phyloP scores from a whole-genome alignment of 2,888 invertebrate species.

The Unio pictorum region DNA sequence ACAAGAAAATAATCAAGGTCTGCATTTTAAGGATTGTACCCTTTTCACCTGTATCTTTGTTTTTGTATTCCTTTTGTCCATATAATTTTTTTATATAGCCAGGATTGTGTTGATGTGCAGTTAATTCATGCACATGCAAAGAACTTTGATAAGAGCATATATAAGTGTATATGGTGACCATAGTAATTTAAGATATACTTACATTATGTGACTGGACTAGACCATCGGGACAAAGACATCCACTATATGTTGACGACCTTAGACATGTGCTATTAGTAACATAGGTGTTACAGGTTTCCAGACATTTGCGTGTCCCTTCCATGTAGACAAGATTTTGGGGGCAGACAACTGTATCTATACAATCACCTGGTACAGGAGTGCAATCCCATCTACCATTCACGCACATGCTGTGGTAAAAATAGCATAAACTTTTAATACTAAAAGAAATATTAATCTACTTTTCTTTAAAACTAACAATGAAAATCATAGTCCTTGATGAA shows the following conservation, averaged over 20 bases:
- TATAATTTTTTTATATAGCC: too few relatives aligned
- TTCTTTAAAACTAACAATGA: neutral
- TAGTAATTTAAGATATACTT: conserved; percentile 3
- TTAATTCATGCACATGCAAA: too few relatives aligned
- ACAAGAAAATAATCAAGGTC: too few relatives aligned
- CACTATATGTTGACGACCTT: conserved; percentile 6
- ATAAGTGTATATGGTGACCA: too few relatives aligned
- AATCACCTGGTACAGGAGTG: conserved; percentile 9
- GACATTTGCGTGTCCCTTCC: conserved; percentile 5
- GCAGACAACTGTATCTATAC: conserved; percentile 21
- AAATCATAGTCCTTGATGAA: too few relatives aligned
- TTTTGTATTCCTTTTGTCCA: too few relatives aligned
- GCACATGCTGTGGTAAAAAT: conserved; percentile 19
- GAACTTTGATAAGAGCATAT: too few relatives aligned
- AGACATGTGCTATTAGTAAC: neutral
- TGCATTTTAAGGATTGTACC: too few relatives aligned
- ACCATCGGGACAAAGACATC: conserved; percentile 25
- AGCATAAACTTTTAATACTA: too few relatives aligned
- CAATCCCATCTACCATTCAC: conserved; percentile 28
- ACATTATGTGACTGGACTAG: conserved; percentile 18
- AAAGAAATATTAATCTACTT: too few relatives aligned
- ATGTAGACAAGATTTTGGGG: conserved; percentile 17
- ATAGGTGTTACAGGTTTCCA: conserved; percentile 16
- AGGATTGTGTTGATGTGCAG: too few relatives aligned
- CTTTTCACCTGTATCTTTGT: too few relatives aligned